These are phyloP conservation scores for Apolygus lucorum DNA, from an alignment of 1,140 invertebrate species.

Conservation along the genomic window DNA sequence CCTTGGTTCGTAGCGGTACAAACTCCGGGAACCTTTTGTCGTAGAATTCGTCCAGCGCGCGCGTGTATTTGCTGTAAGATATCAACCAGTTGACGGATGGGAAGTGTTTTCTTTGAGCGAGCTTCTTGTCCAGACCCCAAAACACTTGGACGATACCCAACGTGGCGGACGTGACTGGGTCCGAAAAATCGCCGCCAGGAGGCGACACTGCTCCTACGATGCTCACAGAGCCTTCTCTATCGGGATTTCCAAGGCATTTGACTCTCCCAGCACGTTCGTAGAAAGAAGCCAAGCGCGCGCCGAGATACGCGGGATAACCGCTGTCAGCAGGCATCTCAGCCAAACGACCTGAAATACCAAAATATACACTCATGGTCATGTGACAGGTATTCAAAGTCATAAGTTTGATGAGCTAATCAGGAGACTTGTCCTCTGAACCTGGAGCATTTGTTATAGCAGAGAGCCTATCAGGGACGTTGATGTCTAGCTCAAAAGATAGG, in stretches of 20 bases:
- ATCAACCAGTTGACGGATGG: constrained; percentile 99
- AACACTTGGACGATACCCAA: constrained; percentile 99
- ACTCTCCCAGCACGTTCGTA: constrained; percentile 98
- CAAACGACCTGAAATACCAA: constrained; percentile 74
- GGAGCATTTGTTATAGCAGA: no score
- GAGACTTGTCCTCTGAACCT: no score
- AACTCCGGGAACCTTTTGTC: constrained; percentile 99
- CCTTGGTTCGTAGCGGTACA: constrained; percentile 85
- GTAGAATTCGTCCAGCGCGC: constrained; percentile 97
- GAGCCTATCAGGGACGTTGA: no score
- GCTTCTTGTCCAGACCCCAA: constrained; percentile 99
- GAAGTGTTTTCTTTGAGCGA: constrained; percentile 99
- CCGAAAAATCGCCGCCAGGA: constrained; percentile 99
- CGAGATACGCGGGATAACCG: constrained; percentile 98
- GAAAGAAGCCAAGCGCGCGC: constrained; percentile 95
- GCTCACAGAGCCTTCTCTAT: constrained; percentile 94
- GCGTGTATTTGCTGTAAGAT: constrained; percentile 90
- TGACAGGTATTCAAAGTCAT: no score
- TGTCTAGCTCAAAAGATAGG: no score
- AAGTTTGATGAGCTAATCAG: no score
- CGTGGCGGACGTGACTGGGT: constrained; percentile 98
- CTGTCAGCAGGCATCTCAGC: constrained; percentile 99
- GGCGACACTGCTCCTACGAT: constrained; percentile 99
- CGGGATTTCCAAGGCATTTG: constrained; percentile 96
- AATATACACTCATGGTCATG: no score